Percentiles rank a stretch among this genome's conserved stretches.
These are phyloP conservation scores for Scotopteryx bipunctaria DNA, from an alignment of 2,888 invertebrate species.

Conservation along the genomic window DNA sequence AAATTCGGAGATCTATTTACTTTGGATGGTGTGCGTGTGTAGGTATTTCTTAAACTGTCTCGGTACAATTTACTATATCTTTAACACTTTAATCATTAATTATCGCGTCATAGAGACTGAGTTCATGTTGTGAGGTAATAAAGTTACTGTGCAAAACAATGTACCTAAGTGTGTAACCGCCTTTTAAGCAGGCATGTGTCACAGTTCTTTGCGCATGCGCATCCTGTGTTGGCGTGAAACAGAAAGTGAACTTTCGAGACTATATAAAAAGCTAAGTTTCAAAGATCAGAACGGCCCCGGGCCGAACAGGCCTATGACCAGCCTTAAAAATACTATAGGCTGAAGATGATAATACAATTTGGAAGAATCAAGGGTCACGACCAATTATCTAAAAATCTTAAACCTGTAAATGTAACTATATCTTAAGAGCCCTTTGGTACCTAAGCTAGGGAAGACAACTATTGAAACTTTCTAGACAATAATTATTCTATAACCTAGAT, in stretches of 20 bases:
- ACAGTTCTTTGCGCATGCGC: conserved; percentile 19
- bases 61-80: conserved; percentile 25
- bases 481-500: conserved; percentile 19
- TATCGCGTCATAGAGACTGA: conserved; percentile 27
- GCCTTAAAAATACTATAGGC: too few relatives aligned
- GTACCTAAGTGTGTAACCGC: conserved; percentile 24
- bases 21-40: too few relatives aligned
- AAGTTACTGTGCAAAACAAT: conserved; percentile 28
- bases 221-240: conserved; percentile 10
- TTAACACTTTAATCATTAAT: conserved; percentile 33
- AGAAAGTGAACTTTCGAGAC: conserved; percentile 11
- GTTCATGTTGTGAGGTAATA: conserved; percentile 33
- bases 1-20: too few relatives aligned
- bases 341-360: too few relatives aligned
- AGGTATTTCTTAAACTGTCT: conserved; percentile 15
- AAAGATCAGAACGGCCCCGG: too few relatives aligned
- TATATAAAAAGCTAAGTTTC: too few relatives aligned
- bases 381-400: too few relatives aligned
- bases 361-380: too few relatives aligned
- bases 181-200: conserved; percentile 16
- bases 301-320: too few relatives aligned
- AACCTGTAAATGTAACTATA: too few relatives aligned
- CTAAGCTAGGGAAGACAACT: too few relatives aligned
- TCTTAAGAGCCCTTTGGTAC: too few relatives aligned
- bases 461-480: conserved; percentile 7